phyloP scores from a whole-genome alignment of 2,888 invertebrate genomes.

The Drosophila seclusa region DNA sequence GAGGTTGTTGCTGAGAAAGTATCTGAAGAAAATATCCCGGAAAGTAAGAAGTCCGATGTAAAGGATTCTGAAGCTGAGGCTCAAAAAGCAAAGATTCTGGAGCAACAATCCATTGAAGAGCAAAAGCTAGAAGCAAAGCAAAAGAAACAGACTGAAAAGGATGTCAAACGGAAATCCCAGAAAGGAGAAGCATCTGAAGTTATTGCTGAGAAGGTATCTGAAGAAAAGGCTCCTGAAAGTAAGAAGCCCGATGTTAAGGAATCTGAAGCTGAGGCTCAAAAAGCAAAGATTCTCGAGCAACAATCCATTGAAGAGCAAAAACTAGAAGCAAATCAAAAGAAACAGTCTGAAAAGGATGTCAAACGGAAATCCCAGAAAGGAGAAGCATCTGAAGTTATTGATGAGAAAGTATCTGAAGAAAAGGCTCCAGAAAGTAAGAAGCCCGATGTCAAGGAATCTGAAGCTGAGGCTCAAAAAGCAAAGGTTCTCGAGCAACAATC shows the following conservation, averaged over 20 bases:
- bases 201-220: background rate
- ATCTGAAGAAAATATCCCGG: background rate
- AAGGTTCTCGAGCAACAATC: accelerated
- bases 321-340: accelerated
- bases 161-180: accelerated
- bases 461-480: background rate
- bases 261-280: background rate
- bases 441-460: background rate
- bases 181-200: background rate
- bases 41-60: accelerated
- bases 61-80: background rate
- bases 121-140: accelerated
- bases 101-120: accelerated
- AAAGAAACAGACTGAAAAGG: background rate
- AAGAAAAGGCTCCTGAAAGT: accelerated
- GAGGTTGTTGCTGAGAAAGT: constrained; percentile 3
- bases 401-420: background rate
- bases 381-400: background rate
- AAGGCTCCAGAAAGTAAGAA: background rate
- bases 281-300: accelerated
- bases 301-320: background rate
- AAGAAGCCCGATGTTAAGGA: accelerated
- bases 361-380: accelerated
- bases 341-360: accelerated
- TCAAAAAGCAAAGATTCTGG: accelerated